Base-by-base conservation (phyloP, 2,797 vertebrate species). In the Danionella dracula region DNA sequence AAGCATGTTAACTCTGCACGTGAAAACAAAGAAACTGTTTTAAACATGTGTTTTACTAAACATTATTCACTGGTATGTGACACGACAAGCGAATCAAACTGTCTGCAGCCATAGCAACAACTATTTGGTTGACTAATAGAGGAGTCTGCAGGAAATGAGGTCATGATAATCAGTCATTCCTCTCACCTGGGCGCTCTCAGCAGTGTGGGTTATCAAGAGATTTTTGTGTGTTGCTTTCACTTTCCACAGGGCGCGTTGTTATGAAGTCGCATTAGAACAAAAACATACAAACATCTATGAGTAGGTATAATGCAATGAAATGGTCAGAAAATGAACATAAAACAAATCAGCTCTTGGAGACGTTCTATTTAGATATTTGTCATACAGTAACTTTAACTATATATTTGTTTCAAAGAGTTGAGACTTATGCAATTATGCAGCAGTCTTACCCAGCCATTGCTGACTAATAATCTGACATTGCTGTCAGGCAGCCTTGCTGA, bases 121-220 rank as follows among this genome's bases (percentile, higher is more conserved):
- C 21, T 29, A 9, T 45, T 45, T 13, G 13, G 5, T 27, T 46
- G 44, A 60, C 40, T 32, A 45, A 48, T 57, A 37, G 54, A 29
- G 40, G 44, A 11, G n/a, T 60, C 58, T 48, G 9, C 4, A 37
- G 44, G 44, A 60, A 60, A 60, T 27, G 42, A 60, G 57, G 42
- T 37, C 42, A 48, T 31, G 42, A 31, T 23, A 19, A 45, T 58
- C 56, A 58, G 41, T 58, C 56, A 58, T 58, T 34, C n/a, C 13
- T 16, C 40, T 58, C 40, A 45, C 56, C 40, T 58, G 56, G 17
- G 16, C 44, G 56, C 38, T 42, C 38, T 29, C 38, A 31, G 15
- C 54, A 1, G 23, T 42, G 38, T 41, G 53, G 9, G 23, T 41
- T 56, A 12, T 57, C 27, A 57, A 42, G 38, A 23, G 3, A 27